phyloP scores from a whole-genome alignment of 2,888 invertebrate genomes.

The Latrodectus hesperus region DNA sequence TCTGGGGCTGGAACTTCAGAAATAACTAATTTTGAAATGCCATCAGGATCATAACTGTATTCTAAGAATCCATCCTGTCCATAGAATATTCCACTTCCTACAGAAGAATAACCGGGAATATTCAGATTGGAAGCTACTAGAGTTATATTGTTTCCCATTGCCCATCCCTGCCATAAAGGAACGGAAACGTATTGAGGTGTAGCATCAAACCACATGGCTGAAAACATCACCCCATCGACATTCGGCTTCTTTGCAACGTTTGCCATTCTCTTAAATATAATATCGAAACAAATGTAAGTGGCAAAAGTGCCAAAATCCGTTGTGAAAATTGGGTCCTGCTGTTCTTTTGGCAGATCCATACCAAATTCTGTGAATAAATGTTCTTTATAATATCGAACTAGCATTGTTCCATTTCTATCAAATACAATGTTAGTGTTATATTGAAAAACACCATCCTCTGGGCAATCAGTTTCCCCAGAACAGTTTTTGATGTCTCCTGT shows the following conservation, averaged over 20 bases:
- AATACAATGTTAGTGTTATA: constrained; percentile 87
- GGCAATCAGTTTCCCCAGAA: constrained; percentile 77
- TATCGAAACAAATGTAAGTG: constrained; percentile 88
- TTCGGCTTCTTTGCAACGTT: constrained; percentile 78
- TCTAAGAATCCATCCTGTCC: constrained; percentile 77
- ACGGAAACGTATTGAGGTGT: constrained; percentile 81
- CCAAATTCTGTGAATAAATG: constrained; percentile 73
- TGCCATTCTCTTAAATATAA: constrained; percentile 83
- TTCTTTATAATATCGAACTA: constrained; percentile 79
- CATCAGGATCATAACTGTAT: constrained; percentile 45
- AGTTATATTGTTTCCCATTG: constrained; percentile 81
- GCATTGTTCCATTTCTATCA: constrained; percentile 82
- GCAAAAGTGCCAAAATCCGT: constrained; percentile 80
- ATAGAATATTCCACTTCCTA: constrained; percentile 85
- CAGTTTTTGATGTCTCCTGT: constrained; percentile 81
- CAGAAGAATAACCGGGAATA: constrained; percentile 79
- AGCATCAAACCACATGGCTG: constrained; percentile 88
- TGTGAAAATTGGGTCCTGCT: constrained; percentile 72
- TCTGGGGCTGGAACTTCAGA: constrained; percentile 8
- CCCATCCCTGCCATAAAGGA: constrained; percentile 83
- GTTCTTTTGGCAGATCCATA: constrained; percentile 72
- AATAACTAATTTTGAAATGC: constrained; percentile 35
- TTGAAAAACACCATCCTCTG: constrained; percentile 73
- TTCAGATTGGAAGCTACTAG: constrained; percentile 84
- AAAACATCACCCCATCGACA: constrained; percentile 81